Conservation (phyloP, 2,113 vertebrate species). For the Apaloderma vittatum region DNA sequence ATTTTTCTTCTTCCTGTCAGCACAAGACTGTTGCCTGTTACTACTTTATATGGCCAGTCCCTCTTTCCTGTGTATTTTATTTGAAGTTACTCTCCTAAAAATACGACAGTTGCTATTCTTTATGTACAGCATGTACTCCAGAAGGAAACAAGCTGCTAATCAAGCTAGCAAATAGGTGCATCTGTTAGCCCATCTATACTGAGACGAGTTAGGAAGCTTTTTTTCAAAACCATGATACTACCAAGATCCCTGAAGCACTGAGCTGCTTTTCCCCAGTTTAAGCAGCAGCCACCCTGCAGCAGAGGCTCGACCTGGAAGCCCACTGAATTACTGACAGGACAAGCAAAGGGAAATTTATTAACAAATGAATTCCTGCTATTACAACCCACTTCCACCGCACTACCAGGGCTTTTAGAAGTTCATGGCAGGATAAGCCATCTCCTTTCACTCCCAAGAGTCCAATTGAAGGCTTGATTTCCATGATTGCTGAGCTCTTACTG, state of each 20-base stretch:
- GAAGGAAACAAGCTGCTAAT: not conserved
- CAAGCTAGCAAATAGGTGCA: not conserved
- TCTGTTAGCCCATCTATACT: not conserved
- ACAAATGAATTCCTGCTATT: conserved; percentile 20
- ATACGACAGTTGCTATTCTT: not conserved
- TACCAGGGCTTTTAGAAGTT: not conserved
- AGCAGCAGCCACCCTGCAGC: not conserved
- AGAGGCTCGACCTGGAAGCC: not conserved
- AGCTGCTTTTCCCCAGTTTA: not conserved
- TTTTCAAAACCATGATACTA: not conserved
- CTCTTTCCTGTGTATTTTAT: not conserved
- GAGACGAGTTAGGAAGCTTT: not conserved
- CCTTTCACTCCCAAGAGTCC: not conserved
- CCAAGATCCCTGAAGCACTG: not conserved
- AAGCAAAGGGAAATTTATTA: conserved; percentile 11
- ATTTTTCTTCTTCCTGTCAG: not conserved
- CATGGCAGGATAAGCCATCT: not conserved
- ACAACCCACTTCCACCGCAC: conserved; percentile 26
- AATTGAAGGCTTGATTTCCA: not conserved
- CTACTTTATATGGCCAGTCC: not conserved
- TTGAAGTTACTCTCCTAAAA: not conserved
- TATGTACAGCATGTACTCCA: not conserved
- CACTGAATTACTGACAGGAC: not conserved
- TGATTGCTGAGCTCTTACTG: not conserved
- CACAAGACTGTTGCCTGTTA: not conserved